Conservation (phyloP, 1,140 invertebrate genomes). For the Drosophila equinoxialis region DNA sequence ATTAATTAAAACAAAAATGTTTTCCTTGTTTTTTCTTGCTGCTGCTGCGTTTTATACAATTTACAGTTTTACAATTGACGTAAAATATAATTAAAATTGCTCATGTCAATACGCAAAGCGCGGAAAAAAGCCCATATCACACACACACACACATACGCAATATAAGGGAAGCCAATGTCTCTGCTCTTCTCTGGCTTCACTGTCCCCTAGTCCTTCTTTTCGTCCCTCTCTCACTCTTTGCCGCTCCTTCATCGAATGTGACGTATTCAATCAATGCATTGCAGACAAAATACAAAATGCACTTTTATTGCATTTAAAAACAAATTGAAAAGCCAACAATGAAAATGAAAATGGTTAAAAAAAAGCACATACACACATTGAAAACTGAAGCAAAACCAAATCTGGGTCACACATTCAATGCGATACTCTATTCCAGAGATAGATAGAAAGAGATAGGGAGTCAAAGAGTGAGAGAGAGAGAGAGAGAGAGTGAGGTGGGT, state of each 20-base stretch:
- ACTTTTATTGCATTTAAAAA: constrained; percentile 81
- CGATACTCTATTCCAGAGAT: constrained; percentile 30
- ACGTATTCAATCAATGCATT: constrained; percentile 76
- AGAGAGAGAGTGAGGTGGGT: no score
- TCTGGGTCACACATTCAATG: constrained; percentile 17
- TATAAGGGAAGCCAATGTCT: not conserved
- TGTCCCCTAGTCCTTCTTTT: not conserved
- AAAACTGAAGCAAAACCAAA: constrained; percentile 17
- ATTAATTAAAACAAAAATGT: constrained; percentile 79
- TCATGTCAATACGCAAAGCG: constrained; percentile 62
- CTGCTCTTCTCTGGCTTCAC: constrained; percentile 1
- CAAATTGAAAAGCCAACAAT: constrained; percentile 74
- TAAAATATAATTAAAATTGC: constrained; percentile 80
- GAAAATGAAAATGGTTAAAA: constrained; percentile 24
- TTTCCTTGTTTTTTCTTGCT: constrained; percentile 55
- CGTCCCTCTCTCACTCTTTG: not conserved
- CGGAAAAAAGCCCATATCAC: constrained; percentile 19
- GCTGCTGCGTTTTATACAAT: constrained; percentile 39
- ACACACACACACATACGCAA: constrained; percentile 14
- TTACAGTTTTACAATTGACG: constrained; percentile 74
- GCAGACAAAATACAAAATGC: constrained; percentile 76
- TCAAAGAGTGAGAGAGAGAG: not conserved
- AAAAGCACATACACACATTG: constrained; percentile 34
- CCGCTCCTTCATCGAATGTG: constrained; percentile 35
- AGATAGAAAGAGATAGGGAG: not conserved